Evolutionary conservation across 2,888 invertebrate genomes (phyloP), one percentile per base, ranked within the genome.

Genomic region (Galeruca laticollis): DNA sequence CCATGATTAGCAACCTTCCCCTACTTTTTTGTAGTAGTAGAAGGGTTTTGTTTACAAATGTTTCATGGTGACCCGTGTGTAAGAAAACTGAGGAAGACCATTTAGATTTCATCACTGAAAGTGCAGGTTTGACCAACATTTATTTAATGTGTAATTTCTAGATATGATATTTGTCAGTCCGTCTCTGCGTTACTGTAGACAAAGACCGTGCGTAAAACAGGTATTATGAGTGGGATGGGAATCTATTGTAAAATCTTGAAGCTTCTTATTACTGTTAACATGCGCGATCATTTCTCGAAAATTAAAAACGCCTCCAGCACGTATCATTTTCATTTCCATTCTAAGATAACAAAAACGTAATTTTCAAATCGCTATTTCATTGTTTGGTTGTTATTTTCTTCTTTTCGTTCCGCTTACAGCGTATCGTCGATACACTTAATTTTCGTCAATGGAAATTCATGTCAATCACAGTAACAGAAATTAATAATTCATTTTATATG

Each of bases 201-300:
- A 68, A 69, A 71, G 74, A 66, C 73, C 68, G 68, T 73, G 71
- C 71, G 72, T 69, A 71, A 71, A 71, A 75, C 80, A 79, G 79
- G 81, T 79, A 79, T 77, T 78, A 78, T 71, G 74, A 73, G 79
- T 74, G 70, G 71, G 70, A 73, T 35, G 75, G 73, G 76, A 78
- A 75, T 72, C 75, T 78, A 82, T 82, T 81, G 82, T 81, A 81
- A 82, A 82, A 82, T 83, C 82, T 82, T 82, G 81, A 81, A 82
- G 82, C 82, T 82, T 78, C 83, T 83, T 83, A 83, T 83, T 83
- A 84, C 83, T 79, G 82, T 81, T 82, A 82, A 82, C 82, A 83
- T 83, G 81, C 80, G 81, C 83, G 83, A 84, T 84, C 84, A 83
- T 85, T 83, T 85, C 84, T 84, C 82, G 84, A 84, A 85, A 85